These are phyloP conservation scores for Dolichomitus sp. DNA, from an alignment of 2,888 invertebrate genomes.

Conservation along the genomic window DNA sequence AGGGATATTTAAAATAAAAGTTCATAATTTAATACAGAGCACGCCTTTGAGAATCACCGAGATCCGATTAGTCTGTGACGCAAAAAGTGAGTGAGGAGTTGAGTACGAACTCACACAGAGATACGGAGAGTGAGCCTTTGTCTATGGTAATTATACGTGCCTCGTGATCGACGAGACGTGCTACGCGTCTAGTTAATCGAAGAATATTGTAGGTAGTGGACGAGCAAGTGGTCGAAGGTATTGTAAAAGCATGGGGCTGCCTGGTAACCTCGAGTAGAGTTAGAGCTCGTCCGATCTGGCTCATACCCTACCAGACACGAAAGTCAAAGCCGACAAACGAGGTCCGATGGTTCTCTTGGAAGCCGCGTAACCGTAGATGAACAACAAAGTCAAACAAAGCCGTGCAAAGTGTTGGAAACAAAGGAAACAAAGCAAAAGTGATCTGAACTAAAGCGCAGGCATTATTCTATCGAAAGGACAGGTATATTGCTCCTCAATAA, in stretches of 20 bases:
- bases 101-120: background rate
- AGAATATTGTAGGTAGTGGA: constrained; percentile 54
- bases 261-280: constrained; percentile 32
- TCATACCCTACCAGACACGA: constrained; percentile 56
- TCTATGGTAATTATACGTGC: constrained; percentile 63
- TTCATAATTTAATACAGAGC: background rate
- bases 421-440: constrained; percentile 44
- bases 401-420: constrained; percentile 49
- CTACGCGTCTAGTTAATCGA: constrained; percentile 46
- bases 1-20: background rate
- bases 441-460: background rate
- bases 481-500: background rate
- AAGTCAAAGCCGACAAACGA: constrained; percentile 62
- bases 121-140: constrained; percentile 42
- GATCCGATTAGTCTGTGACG: constrained; percentile 39
- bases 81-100: constrained; percentile 12
- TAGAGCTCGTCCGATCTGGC: constrained; percentile 35
- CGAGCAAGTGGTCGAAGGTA: constrained; percentile 27
- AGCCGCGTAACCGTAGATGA: constrained; percentile 47
- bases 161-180: constrained; percentile 66
- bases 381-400: constrained; percentile 63
- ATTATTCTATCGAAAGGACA: background rate
- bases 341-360: constrained; percentile 44
- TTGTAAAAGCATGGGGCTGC: constrained; percentile 23
- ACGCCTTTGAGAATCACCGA: constrained; percentile 2